Evolutionary conservation across 1,140 invertebrate genomes (phyloP).

Genomic region (Zaprionus gabonicus): DNA sequence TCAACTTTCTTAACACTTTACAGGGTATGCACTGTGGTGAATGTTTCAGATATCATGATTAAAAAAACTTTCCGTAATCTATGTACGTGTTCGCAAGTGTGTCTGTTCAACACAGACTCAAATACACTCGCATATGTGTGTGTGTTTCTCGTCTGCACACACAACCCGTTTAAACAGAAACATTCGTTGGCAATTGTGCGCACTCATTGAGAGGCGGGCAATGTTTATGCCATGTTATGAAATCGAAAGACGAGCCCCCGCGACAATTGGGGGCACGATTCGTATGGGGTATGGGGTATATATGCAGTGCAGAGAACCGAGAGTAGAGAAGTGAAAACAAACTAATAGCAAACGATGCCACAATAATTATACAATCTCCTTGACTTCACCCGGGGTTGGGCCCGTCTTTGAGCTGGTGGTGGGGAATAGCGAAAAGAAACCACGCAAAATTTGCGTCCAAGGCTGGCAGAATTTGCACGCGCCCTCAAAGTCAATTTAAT

Average conservation of each 20-base stretch:
- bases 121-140: not conserved
- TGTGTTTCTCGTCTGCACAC: slow-evolving; percentile 4
- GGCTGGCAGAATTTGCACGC: slow-evolving; percentile 74
- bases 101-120: not conserved
- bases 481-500: slow-evolving; percentile 81
- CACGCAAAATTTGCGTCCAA: slow-evolving; percentile 65
- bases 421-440: slow-evolving; percentile 10
- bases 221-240: slow-evolving; percentile 66
- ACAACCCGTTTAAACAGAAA: slow-evolving; percentile 43
- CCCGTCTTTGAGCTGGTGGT: too few species aligned
- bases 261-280: slow-evolving; percentile 59
- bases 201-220: slow-evolving; percentile 59
- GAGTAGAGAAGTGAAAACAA: slow-evolving; percentile 36
- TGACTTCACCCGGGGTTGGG: slow-evolving; percentile 5
- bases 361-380: slow-evolving; percentile 27
- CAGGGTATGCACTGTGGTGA: slow-evolving; percentile 15
- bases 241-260: slow-evolving; percentile 70
- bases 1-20: not conserved
- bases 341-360: slow-evolving; percentile 34
- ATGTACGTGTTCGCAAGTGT: slow-evolving; percentile 9
- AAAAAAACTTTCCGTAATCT: slow-evolving; percentile 69
- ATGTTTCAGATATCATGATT: slow-evolving; percentile 48
- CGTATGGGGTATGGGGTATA: slow-evolving; percentile 7
- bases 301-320: not conserved
- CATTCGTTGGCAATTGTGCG: slow-evolving; percentile 56